phyloP scores from a whole-genome alignment of 2,888 invertebrate genomes.

The Xanthia icteritia region DNA sequence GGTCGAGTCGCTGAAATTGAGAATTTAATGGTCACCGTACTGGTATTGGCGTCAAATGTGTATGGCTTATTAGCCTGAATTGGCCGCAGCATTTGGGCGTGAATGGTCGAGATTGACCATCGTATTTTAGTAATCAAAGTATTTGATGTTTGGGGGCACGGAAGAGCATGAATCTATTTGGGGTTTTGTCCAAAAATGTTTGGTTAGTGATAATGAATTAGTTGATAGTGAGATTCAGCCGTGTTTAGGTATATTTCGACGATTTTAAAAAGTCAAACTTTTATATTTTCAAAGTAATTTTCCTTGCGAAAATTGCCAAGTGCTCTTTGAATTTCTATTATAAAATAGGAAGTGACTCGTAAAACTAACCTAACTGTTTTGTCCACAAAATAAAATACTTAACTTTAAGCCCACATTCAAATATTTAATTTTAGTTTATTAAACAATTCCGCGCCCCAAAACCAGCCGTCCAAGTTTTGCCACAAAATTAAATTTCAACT shows the following conservation, averaged over 20 bases:
- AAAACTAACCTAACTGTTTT: neutral
- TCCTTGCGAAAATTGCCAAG: neutral
- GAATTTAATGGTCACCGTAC: constrained; percentile 56
- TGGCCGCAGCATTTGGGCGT: constrained; percentile 11
- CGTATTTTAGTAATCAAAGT: neutral
- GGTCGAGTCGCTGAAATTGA: constrained; percentile 55
- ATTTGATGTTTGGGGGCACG: neutral
- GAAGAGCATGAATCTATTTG: neutral
- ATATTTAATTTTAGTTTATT: neutral
- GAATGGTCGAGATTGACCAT: constrained; percentile 7
- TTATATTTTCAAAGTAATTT: neutral
- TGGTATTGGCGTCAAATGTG: constrained; percentile 47
- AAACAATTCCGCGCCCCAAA: neutral
- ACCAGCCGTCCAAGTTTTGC: neutral
- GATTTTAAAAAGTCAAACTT: neutral
- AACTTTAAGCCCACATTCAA: neutral
- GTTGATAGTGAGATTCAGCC: neutral
- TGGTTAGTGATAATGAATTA: neutral
- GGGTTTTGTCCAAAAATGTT: neutral
- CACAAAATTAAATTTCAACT: constrained; percentile 16
- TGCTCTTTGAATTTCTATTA: neutral
- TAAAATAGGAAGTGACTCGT: neutral
- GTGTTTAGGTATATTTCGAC: neutral
- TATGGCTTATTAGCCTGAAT: constrained; percentile 39
- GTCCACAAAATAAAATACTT: neutral